Percentiles rank a stretch among this genome's conserved stretches.
Evolutionary conservation across 2,797 vertebrate species (phyloP).

Genomic region (Melanotaenia nigrans): DNA sequence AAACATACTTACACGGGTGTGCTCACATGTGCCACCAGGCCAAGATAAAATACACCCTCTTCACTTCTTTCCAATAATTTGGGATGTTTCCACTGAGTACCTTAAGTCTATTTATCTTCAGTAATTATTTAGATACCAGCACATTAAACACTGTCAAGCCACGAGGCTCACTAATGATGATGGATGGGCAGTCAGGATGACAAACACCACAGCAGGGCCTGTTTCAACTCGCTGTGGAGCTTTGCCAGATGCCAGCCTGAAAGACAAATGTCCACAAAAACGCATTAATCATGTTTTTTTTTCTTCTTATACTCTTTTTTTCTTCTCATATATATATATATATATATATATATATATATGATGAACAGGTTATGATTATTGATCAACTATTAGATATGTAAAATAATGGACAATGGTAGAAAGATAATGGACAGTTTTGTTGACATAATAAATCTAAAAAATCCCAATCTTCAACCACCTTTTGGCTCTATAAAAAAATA

Average conservation of each 20-base stretch:
- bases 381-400: too few species aligned
- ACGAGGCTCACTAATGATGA: conserved; percentile 78
- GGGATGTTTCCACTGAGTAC: conserved; percentile 41
- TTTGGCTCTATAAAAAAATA: too few species aligned
- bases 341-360: too few species aligned
- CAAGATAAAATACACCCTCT: neutral
- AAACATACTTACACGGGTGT: conserved; percentile 24
- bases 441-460: too few species aligned
- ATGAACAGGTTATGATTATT: too few species aligned
- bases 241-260: conserved; percentile 69
- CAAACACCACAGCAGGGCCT: conserved; percentile 74
- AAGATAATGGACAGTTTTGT: too few species aligned
- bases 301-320: neutral
- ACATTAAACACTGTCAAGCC: conserved; percentile 64
- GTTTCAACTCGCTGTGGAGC: conserved; percentile 72
- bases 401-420: too few species aligned
- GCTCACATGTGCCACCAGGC: conserved; percentile 3
- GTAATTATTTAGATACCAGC: conserved; percentile 71
- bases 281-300: conserved; percentile 50
- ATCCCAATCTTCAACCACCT: too few species aligned
- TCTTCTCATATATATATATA: neutral
- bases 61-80: conserved; percentile 3
- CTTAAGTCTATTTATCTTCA: conserved; percentile 68
- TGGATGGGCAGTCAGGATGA: conserved; percentile 75
- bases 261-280: conserved; percentile 67